These are phyloP conservation scores for Caenorhabditis briggsae DNA, from an alignment of 1,140 invertebrate species.

Conservation along the genomic window DNA sequence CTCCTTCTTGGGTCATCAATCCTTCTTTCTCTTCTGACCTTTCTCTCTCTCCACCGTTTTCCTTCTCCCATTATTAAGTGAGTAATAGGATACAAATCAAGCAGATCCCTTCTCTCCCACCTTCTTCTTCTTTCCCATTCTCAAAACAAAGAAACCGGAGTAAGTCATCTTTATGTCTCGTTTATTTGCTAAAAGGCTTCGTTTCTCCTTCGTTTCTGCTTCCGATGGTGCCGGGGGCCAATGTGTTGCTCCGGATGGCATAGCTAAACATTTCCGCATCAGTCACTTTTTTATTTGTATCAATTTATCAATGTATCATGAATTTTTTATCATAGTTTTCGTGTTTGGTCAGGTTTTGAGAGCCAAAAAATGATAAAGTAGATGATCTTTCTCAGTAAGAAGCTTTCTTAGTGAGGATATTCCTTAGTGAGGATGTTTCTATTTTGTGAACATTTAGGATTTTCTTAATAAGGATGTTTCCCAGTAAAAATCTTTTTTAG, in stretches of 20 bases:
- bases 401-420: too few relatives aligned
- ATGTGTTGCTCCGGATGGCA: too few relatives aligned
- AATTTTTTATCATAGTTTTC: too few relatives aligned
- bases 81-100: slow-evolving; percentile 35
- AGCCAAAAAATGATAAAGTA: too few relatives aligned
- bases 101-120: background rate
- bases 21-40: too few relatives aligned
- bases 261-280: too few relatives aligned
- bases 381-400: too few relatives aligned
- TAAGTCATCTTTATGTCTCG: background rate
- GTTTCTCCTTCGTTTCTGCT: background rate
- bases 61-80: background rate
- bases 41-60: background rate
- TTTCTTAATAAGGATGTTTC: too few relatives aligned
- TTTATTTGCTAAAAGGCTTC: slow-evolving; percentile 31
- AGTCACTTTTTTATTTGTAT: background rate
- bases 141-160: slow-evolving; percentile 30
- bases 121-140: background rate
- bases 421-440: too few relatives aligned
- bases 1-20: too few relatives aligned
- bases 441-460: too few relatives aligned
- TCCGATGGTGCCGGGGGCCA: background rate
- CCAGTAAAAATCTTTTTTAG: too few relatives aligned
- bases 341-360: background rate
- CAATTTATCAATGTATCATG: background rate